Evolutionary conservation across 2,888 invertebrate genomes (phyloP), one percentile per base, ranked within the genome.

Genomic region (Callimorpha dominula): DNA sequence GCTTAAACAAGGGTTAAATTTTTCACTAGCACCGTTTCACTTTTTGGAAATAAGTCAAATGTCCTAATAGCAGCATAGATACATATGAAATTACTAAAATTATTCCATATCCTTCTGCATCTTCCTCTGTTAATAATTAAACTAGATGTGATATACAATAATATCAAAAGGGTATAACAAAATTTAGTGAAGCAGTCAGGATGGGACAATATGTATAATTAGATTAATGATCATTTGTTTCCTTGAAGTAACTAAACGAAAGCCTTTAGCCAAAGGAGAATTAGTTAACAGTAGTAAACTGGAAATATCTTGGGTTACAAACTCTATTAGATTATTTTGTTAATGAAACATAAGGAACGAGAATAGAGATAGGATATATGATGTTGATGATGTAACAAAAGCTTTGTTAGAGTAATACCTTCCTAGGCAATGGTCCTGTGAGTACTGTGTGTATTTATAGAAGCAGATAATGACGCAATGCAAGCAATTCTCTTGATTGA

Each of bases 261-360:
- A n/a, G n/a, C n/a, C n/a, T n/a, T n/a, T n/a, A n/a, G n/a, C n/a
- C n/a, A 57, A 65, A 57, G 60, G 72, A 65, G 70, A 72, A 62
- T 73, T 66, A 64, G 57, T 76, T 80, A 77, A 73, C 76, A 73
- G 65, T 75, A 73, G 11, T 46, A 11, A 20, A 52, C 66, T 73
- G 73, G 75, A 76, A 81, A 83, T 76, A 73, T 66, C 65, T 49
- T 9, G 73, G 68, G 71, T 1, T 1, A 77, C 66, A 72, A 31
- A 40, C 12, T 68, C 60, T 70, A 74, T 74, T 65, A 49, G 70
- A 74, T 72, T 73, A 83, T 78, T 74, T 73, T 75, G 75, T 42
- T 67, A 74, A 70, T 31, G n/a, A 54, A 54, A 20, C n/a, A 6
- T 3, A n/a, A n/a, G n/a, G 7, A 54, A n/a, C n/a, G n/a, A 8